Evolutionary conservation across 2,113 vertebrate species (phyloP).

Genomic region (Amphilophus citrinellus): DNA sequence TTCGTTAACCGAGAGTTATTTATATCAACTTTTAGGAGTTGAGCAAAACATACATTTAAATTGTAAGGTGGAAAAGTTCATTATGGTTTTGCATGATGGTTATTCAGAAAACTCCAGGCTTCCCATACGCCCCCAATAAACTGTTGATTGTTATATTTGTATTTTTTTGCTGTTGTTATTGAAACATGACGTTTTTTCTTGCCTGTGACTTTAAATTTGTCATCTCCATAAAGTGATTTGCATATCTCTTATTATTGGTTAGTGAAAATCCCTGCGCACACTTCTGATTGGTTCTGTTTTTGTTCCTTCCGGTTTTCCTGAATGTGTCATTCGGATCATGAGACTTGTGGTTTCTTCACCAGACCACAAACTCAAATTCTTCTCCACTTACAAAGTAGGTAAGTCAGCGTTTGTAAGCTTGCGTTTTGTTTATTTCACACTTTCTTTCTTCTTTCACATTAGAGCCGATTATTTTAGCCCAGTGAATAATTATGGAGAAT

Average conservation of each 20-base stretch:
- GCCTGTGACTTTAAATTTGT: constrained; percentile 66
- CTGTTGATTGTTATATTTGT: not conserved
- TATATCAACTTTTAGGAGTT: constrained; percentile 66
- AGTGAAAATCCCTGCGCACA: not conserved
- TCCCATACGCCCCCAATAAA: not conserved
- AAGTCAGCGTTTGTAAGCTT: constrained; percentile 17
- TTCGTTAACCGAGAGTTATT: constrained; percentile 68
- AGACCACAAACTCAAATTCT: not conserved
- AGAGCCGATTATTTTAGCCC: not conserved
- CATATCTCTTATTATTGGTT: constrained; percentile 46
- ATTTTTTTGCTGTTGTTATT: not conserved
- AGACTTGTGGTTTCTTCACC: constrained; percentile 3
- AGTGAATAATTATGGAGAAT: rapidly evolving
- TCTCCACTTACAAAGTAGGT: constrained; percentile 21
- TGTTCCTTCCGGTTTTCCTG: not conserved
- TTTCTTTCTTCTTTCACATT: not conserved
- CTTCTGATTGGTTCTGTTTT: constrained; percentile 22
- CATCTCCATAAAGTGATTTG: not conserved
- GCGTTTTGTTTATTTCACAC: not conserved
- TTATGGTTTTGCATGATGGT: constrained; percentile 44
- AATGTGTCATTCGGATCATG: constrained; percentile 38
- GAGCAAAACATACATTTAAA: constrained; percentile 44
- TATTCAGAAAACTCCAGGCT: not conserved
- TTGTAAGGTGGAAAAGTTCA: constrained; percentile 54
- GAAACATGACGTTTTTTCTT: not conserved